Percentiles rank a stretch among this genome's conserved stretches.
phyloP scores from a whole-genome alignment of 2,113 vertebrate species.

The Podarcis cretensis region DNA sequence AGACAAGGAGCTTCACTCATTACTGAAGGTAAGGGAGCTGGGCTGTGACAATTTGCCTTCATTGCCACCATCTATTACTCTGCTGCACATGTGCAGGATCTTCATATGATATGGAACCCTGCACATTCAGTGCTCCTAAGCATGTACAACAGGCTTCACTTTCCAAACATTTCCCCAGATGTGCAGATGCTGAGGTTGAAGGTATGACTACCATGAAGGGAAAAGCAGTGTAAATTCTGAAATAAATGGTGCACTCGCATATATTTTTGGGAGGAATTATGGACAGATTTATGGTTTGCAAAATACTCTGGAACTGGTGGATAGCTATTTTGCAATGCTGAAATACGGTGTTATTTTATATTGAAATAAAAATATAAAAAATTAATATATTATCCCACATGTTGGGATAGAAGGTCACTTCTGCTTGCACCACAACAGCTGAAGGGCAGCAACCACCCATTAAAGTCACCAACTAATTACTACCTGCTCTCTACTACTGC shows the following conservation, averaged over 20 bases:
- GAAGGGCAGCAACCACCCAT: not conserved
- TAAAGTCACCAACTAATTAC: constrained; percentile 48
- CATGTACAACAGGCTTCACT: no score
- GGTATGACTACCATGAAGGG: no score
- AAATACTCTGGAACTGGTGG: not conserved
- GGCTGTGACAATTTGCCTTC: not conserved
- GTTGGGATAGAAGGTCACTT: not conserved
- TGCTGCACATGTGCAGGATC: not conserved
- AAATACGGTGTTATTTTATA: not conserved
- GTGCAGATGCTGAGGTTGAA: no score
- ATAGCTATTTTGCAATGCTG: not conserved
- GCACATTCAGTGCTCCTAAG: no score
- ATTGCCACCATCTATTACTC: not conserved
- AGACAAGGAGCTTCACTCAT: not conserved
- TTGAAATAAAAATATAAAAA: not conserved
- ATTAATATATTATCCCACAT: not conserved
- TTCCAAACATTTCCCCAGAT: no score
- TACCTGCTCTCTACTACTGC: constrained; percentile 26
- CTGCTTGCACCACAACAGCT: not conserved
- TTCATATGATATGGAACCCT: not conserved
- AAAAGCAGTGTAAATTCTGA: not conserved
- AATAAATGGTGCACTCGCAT: not conserved
- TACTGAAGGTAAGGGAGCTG: no score
- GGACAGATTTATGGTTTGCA: not conserved
- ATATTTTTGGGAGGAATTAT: not conserved